Base-by-base conservation (phyloP, 2,888 invertebrate species). In the Marasmarcha lunaedactyla region DNA sequence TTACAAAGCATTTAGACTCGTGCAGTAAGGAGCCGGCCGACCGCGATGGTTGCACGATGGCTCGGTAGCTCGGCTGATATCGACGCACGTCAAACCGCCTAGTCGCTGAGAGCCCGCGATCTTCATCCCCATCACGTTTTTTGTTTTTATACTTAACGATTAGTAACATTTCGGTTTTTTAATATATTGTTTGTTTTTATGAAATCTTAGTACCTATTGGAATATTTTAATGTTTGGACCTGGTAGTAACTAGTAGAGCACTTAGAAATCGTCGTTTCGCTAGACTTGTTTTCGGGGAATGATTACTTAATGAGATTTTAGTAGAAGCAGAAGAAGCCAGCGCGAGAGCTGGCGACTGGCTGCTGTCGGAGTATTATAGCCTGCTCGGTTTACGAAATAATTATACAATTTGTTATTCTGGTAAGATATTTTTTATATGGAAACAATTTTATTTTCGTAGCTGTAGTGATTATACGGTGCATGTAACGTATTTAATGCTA, bases 41-140 rank as follows among this genome's bases (percentile, higher is more conserved):
- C 47, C 42, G 4, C 49, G 54, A 58, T 57, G 57, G 54, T 59
- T 62, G 57, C 62, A 62, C 58, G n/a, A n/a, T n/a, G n/a, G n/a
- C n/a, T n/a, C n/a, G n/a, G n/a, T n/a, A n/a, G n/a, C n/a, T n/a
- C n/a, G 63, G 70, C 63, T 57, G 59, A 60, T 56, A 59, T 57
- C 57, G 57, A 52, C 57, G 57, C 60, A 54, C 55, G 62, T 71
- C 69, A 65, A 70, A 78, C 83, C 83, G 83, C 83, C 83, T 83
- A 83, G 81, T 83, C 81, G 77, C 81, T 79, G 81, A 76, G 76
- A 78, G 60, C 74, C 78, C 72, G 68, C 71, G 65, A 71, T 58
- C 63, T 67, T 61, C 61, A 63, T 70, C 66, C 64, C 62, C 64
- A 65, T 62, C 10, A 30, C n/a, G 34, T 34, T 64, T 73, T 73